phyloP scores from a whole-genome alignment of 2,888 invertebrate species.

The Nephrotoma guestfalica region DNA sequence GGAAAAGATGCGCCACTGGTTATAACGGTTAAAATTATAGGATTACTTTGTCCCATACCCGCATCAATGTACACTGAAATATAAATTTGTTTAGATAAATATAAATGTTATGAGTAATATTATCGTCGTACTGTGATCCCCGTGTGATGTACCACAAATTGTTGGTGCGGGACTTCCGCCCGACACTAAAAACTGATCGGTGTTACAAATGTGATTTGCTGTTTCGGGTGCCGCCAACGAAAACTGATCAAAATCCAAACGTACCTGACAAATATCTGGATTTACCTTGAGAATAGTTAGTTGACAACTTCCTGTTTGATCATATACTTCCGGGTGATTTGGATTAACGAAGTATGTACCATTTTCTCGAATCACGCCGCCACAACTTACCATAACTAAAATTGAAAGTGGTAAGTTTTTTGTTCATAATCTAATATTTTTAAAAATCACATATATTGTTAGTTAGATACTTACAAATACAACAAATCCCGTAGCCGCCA shows the following conservation, averaged over 20 bases:
- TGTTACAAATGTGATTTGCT: slow-evolving; percentile 62
- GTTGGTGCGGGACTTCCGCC: slow-evolving; percentile 66
- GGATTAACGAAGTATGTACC: slow-evolving; percentile 76
- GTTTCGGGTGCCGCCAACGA: slow-evolving; percentile 60
- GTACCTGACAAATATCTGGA: slow-evolving; percentile 69
- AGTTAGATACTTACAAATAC: slow-evolving; percentile 23
- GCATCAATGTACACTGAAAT: slow-evolving; percentile 69
- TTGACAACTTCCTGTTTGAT: slow-evolving; percentile 72
- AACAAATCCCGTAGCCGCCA: slow-evolving; percentile 33
- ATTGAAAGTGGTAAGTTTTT: not conserved
- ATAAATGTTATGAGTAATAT: not conserved
- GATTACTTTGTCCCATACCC: slow-evolving; percentile 49
- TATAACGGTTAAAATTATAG: slow-evolving; percentile 66
- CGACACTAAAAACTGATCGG: slow-evolving; percentile 74
- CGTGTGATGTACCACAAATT: slow-evolving; percentile 67
- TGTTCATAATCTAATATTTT: not conserved
- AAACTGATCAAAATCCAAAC: slow-evolving; percentile 72
- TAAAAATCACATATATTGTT: slow-evolving; percentile 1
- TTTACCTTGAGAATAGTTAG: slow-evolving; percentile 63
- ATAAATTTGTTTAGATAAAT: not conserved
- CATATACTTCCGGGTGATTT: slow-evolving; percentile 59
- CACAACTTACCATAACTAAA: slow-evolving; percentile 66
- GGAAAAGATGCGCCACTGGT: slow-evolving; percentile 61
- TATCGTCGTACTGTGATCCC: slow-evolving; percentile 56
- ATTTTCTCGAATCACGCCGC: slow-evolving; percentile 61